Evolutionary conservation across 2,113 vertebrate species (phyloP).

Genomic region (Colossoma macropomum): DNA sequence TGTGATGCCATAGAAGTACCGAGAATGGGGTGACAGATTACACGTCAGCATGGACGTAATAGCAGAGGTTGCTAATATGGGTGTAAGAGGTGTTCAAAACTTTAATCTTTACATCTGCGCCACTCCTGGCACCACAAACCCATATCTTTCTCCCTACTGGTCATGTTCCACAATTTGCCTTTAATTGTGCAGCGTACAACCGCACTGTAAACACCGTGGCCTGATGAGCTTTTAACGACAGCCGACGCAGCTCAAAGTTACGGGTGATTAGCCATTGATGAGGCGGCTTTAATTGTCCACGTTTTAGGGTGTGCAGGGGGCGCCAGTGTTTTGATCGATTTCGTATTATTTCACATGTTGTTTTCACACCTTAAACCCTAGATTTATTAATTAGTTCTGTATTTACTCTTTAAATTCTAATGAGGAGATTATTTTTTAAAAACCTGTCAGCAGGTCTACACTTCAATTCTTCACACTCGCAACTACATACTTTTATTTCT

Average conservation of each 20-base stretch:
- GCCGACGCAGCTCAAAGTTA: slow-evolving; percentile 50
- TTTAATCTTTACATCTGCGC: not conserved
- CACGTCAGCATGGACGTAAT: too few relatives aligned
- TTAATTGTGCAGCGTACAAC: slow-evolving; percentile 53
- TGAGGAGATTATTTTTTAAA: not conserved
- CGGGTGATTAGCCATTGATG: slow-evolving; percentile 67
- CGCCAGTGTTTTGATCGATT: slow-evolving; percentile 1
- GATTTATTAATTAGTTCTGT: not conserved
- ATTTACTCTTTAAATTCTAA: not conserved
- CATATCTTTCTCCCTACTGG: slow-evolving; percentile 38
- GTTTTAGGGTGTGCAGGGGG: slow-evolving; percentile 25
- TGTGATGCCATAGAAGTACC: too few relatives aligned
- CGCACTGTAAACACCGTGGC: slow-evolving; percentile 55
- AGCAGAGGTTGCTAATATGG: too few relatives aligned
- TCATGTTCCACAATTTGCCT: slow-evolving; percentile 41
- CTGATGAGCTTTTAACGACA: slow-evolving; percentile 62
- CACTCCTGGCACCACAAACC: not conserved
- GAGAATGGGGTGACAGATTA: too few relatives aligned
- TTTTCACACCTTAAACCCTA: slow-evolving; percentile 12
- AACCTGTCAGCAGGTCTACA: too few relatives aligned
- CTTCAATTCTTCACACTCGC: too few relatives aligned
- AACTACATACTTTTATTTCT: too few relatives aligned
- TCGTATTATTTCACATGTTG: slow-evolving; percentile 26
- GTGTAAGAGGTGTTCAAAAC: not conserved
- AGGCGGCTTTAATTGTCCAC: slow-evolving; percentile 54